These are phyloP conservation scores for Aegotheles bennettii DNA, from an alignment of 2,113 vertebrate species.

Conservation along the genomic window DNA sequence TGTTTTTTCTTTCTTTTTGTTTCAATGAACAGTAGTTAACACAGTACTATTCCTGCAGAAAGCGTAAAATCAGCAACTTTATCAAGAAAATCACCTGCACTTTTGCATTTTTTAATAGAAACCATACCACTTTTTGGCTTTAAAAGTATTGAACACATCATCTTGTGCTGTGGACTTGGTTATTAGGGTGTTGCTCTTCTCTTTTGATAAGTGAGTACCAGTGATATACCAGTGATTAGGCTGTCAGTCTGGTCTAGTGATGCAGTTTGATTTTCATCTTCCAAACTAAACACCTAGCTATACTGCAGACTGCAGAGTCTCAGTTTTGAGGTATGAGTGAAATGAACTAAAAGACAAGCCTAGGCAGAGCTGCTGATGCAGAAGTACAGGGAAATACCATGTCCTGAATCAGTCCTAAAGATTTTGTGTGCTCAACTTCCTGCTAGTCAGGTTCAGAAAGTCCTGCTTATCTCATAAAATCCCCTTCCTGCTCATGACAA, in stretches of 20 bases:
- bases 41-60: background rate
- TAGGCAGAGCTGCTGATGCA: background rate
- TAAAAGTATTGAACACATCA: background rate
- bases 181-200: background rate
- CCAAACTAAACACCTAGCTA: background rate
- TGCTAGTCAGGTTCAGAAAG: background rate
- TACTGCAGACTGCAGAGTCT: background rate
- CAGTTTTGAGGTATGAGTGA: background rate
- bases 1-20: background rate
- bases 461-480: background rate
- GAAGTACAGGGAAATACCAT: background rate
- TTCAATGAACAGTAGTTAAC: background rate
- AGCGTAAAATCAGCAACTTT: background rate
- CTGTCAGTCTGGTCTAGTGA: background rate
- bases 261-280: background rate
- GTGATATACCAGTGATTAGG: background rate
- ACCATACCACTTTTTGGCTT: background rate
- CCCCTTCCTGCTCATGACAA: background rate
- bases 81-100: background rate
- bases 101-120: background rate
- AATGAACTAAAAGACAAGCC: background rate
- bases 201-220: background rate
- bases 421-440: background rate
- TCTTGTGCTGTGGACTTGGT: background rate
- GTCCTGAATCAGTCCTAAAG: background rate